Evolutionary conservation across 92 coral and sea anemone genomes (phyloP).

Genomic region (Zoanthus solanderi): DNA sequence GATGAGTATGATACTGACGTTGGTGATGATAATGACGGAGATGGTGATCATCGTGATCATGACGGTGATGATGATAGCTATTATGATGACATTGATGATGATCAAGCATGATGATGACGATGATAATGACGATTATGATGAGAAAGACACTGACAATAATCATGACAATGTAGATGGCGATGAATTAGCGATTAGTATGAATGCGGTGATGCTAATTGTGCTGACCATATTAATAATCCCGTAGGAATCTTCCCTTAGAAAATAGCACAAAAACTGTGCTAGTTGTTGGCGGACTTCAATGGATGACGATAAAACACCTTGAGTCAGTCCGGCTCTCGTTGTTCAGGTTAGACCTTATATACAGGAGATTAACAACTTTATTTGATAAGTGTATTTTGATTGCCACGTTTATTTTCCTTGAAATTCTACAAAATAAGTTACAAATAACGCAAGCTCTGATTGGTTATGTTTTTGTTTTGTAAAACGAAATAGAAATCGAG

Average conservation of each 20-base stretch:
- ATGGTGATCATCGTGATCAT: not conserved
- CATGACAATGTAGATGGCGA: not conserved
- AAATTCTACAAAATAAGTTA: too few relatives aligned
- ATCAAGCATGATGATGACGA: not conserved
- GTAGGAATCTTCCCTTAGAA: constrained; percentile 81
- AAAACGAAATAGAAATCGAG: too few relatives aligned
- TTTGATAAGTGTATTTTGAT: too few relatives aligned
- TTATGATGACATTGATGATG: not conserved
- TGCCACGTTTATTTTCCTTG: too few relatives aligned
- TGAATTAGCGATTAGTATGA: not conserved
- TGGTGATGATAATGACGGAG: not conserved
- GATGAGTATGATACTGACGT: not conserved
- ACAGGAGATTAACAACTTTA: too few relatives aligned
- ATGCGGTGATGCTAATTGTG: not conserved
- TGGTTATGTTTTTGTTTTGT: too few relatives aligned
- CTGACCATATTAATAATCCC: not conserved
- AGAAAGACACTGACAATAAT: not conserved
- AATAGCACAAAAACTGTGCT: constrained; percentile 83
- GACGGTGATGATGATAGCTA: constrained; percentile 36
- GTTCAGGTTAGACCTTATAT: constrained; percentile 1
- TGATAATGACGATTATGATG: not conserved
- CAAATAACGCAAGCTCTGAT: too few relatives aligned
- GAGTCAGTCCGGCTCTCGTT: constrained; percentile 55
- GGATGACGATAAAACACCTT: constrained; percentile 76
- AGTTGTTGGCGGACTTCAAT: constrained; percentile 88